phyloP scores from a whole-genome alignment of 2,888 invertebrate genomes.

The Ischnura elegans region DNA sequence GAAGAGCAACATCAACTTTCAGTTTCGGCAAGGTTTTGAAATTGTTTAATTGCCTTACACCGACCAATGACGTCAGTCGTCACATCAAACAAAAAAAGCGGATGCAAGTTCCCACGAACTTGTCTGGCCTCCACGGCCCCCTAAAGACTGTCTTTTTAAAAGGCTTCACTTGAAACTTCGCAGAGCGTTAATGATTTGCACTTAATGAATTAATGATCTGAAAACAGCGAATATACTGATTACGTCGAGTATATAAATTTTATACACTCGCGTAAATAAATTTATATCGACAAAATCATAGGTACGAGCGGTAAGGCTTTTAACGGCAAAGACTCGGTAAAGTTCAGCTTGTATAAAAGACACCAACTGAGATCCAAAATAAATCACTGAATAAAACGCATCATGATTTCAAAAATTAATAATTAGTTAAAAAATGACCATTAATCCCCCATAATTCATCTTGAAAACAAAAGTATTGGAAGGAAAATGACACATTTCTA shows the following conservation, averaged over 20 bases:
- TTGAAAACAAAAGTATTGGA: too few relatives aligned
- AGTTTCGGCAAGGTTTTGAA: neutral
- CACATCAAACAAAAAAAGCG: neutral
- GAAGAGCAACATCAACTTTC: neutral
- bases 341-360: too few relatives aligned
- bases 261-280: neutral
- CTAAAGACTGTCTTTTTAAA: neutral
- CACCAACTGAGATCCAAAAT: too few relatives aligned
- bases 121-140: neutral
- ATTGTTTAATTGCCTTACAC: conserved; percentile 1
- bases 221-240: neutral
- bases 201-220: neutral
- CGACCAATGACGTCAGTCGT: neutral
- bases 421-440: too few relatives aligned
- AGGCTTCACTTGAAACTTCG: neutral
- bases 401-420: too few relatives aligned
- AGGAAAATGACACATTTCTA: too few relatives aligned
- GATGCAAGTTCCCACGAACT: neutral
- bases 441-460: too few relatives aligned
- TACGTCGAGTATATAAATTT: neutral
- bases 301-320: too few relatives aligned
- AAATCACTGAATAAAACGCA: too few relatives aligned
- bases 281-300: too few relatives aligned
- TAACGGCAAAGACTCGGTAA: too few relatives aligned
- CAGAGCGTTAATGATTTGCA: neutral